Percentiles rank a stretch among this genome's conserved stretches.
These are phyloP conservation scores for Manis javanica DNA, from an alignment of 2,797 vertebrate species.

Conservation along the genomic window DNA sequence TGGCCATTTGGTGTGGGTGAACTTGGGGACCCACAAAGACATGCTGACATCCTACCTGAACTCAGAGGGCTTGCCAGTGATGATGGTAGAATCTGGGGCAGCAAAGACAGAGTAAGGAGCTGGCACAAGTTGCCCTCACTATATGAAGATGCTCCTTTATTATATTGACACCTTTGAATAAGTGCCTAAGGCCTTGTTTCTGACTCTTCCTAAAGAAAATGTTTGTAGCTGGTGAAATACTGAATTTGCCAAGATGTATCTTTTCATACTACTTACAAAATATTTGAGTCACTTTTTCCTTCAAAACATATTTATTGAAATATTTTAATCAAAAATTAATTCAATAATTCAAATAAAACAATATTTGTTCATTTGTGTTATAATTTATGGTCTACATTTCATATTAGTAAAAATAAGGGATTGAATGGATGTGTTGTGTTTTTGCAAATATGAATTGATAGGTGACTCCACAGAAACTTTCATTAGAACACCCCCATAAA, in stretches of 20 bases:
- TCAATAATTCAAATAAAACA: slow-evolving; percentile 1
- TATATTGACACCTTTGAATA: background rate
- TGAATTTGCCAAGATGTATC: background rate
- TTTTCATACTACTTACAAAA: slow-evolving; percentile 27
- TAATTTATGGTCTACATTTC: background rate
- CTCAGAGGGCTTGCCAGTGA: background rate
- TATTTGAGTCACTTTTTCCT: slow-evolving; percentile 13
- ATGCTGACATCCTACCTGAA: background rate
- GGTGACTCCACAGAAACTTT: background rate
- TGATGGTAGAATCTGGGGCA: background rate
- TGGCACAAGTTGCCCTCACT: fast-evolving
- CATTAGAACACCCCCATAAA: background rate
- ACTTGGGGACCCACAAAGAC: background rate
- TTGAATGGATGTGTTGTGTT: background rate
- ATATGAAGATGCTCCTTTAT: background rate
- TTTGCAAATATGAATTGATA: slow-evolving; percentile 10
- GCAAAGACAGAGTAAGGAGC: background rate
- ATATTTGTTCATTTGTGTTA: background rate
- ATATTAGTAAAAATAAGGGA: background rate
- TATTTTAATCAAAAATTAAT: slow-evolving; percentile 25
- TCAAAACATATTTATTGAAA: background rate
- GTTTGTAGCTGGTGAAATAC: background rate
- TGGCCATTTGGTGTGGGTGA: background rate
- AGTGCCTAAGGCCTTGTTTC: background rate
- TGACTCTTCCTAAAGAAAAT: background rate